Evolutionary conservation across 2,888 invertebrate species (phyloP), one percentile per base, ranked within the genome.

Genomic region (Pyrrhia umbra): DNA sequence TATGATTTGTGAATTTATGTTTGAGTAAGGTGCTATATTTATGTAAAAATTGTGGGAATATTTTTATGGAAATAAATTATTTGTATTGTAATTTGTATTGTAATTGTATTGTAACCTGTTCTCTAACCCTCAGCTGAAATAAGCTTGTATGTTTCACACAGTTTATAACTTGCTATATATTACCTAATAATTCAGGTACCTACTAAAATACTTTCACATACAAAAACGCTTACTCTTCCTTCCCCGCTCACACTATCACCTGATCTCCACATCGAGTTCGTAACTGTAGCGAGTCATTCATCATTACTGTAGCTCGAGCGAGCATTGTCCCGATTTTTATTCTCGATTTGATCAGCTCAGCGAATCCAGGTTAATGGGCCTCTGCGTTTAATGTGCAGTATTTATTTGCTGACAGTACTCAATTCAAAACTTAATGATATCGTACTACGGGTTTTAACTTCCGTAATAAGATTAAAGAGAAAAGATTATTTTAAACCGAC

Each of bases 291-390:
- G 49, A 50, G 55, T 80, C 80, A 82, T 88, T 81, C 81, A 86
- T 87, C 86, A 88, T 85, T 85, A 84, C 82, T 82, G 84, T 81
- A 86, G 82, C 54, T 47, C 15, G 50, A 47, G 30, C 15, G 57
- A 34, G 46, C 64, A 63, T 56, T 60, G 75, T 68, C 57, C 63
- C 59, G 70, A 75, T 80, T 79, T 73, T 80, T 71, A 68, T 69
- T 67, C 63, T 60, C 61, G 64, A 73, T 71, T 68, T 65, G 70
- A 64, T 64, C 68, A 67, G 52, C 63, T 55, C 67, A 54, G 42
- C 50, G 68, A 62, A 66, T 76, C 68, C 34, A 47, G 66, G 64
- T 74, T 80, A 80, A 74, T 80, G 68, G 64, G 8, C 20, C 46
- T 57, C 59, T 43, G 55, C 42, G 42, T 58, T 75, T 75, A 52